phyloP scores from a whole-genome alignment of 2,113 vertebrate genomes.

The Plecotus auritus region DNA sequence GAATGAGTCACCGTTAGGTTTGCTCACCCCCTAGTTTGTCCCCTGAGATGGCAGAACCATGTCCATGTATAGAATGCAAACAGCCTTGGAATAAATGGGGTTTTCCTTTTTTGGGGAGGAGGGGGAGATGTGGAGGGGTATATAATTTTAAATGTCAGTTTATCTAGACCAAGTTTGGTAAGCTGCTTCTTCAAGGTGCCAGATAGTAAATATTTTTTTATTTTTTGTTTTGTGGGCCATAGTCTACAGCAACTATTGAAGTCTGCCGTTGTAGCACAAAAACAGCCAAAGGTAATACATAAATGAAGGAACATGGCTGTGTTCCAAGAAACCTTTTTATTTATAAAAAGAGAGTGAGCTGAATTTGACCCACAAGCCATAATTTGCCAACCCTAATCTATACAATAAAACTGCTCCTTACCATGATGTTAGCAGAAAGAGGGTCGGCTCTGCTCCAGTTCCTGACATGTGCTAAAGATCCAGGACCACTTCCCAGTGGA shows the following conservation, averaged over 20 bases:
- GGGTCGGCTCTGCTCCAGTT: neutral
- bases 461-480: neutral
- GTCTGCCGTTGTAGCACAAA: slow-evolving; percentile 29
- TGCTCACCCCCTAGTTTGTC: neutral
- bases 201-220: neutral
- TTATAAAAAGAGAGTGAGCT: neutral
- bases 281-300: neutral
- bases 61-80: neutral
- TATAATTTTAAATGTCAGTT: slow-evolving; percentile 1
- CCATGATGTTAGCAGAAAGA: neutral
- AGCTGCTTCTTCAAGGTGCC: slow-evolving; percentile 7
- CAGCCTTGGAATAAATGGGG: neutral
- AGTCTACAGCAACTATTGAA: slow-evolving; percentile 7
- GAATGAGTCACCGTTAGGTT: neutral
- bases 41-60: neutral
- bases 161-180: slow-evolving; percentile 29
- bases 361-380: neutral
- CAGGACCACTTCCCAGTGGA: neutral
- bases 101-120: neutral
- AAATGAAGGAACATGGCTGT: neutral
- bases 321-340: neutral
- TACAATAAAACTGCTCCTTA: neutral
- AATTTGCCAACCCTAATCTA: neutral
- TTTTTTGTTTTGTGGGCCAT: slow-evolving; percentile 16
- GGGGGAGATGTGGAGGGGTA: neutral